Evolutionary conservation across 1,140 invertebrate species (phyloP).

Genomic region (Sycobia sp.): DNA sequence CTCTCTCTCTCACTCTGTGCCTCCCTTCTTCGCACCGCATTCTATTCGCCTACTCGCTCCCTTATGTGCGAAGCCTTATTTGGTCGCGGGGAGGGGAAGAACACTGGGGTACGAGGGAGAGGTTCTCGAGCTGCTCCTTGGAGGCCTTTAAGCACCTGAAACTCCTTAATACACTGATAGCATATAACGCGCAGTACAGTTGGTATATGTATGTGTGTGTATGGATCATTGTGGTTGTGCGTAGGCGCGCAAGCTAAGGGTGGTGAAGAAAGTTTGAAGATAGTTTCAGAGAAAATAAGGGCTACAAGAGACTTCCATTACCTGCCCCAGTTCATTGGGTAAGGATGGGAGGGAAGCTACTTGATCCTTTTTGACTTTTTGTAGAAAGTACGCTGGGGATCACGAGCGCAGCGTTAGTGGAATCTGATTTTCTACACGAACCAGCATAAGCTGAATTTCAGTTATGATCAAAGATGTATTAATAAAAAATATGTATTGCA

Average conservation of each 20-base stretch:
- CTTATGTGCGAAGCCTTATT: conserved; percentile 2
- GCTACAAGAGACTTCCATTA: conserved; percentile 46
- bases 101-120: neutral
- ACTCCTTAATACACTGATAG: conserved; percentile 31
- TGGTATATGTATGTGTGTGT: neutral
- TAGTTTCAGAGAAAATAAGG: conserved; percentile 37
- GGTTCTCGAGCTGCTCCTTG: conserved; percentile 11
- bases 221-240: neutral
- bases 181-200: conserved; percentile 22
- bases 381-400: no score
- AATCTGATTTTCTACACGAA: no score
- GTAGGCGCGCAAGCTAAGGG: neutral
- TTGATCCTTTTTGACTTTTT: conserved; percentile 1
- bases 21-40: neutral
- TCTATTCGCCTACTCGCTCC: neutral
- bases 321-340: conserved; percentile 32
- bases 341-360: neutral
- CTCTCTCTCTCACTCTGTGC: neutral
- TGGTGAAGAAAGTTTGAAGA: conserved; percentile 29
- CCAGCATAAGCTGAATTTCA: no score
- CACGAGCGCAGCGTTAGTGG: conserved; percentile 1
- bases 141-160: conserved; percentile 35
- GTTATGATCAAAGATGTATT: no score
- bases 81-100: conserved; percentile 5
- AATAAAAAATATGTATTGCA: no score